Conservation (phyloP, 2,797 vertebrate genomes). For the Sitta carolinensis region DNA sequence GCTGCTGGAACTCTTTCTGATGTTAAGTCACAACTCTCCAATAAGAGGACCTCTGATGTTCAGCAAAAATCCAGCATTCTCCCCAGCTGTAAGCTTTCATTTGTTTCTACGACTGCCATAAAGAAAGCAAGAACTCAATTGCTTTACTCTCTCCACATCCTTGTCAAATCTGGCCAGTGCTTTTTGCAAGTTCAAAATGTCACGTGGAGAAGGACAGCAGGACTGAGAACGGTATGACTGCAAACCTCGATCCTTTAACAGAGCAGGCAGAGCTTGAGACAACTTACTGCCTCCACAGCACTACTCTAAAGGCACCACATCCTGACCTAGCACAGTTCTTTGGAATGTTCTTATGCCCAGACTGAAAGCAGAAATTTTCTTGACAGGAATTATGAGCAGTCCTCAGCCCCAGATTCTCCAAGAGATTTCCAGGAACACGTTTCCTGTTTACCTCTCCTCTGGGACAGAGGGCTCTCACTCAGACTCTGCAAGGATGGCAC, state of each 20-base stretch:
- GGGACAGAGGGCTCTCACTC: background rate
- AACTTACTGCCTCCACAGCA: background rate
- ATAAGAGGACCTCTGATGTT: background rate
- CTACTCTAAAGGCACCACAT: background rate
- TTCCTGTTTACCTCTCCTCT: background rate
- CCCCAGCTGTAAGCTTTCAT: background rate
- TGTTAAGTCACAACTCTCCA: background rate
- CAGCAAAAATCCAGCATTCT: background rate
- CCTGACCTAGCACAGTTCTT: background rate
- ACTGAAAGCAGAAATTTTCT: background rate
- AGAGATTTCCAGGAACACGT: background rate
- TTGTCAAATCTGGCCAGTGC: background rate
- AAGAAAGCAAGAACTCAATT: background rate
- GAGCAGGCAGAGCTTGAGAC: background rate
- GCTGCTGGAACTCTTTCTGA: background rate
- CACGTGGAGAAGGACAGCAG: background rate
- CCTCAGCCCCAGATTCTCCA: background rate
- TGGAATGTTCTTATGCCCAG: background rate
- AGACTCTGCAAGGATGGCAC: background rate
- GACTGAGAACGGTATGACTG: accelerated
- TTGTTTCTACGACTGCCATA: background rate
- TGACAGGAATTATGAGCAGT: accelerated
- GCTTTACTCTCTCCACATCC: background rate
- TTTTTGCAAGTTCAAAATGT: background rate
- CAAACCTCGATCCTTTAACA: background rate